Evolutionary conservation across 2,888 invertebrate species (phyloP).

Genomic region (Archips crataeganus): DNA sequence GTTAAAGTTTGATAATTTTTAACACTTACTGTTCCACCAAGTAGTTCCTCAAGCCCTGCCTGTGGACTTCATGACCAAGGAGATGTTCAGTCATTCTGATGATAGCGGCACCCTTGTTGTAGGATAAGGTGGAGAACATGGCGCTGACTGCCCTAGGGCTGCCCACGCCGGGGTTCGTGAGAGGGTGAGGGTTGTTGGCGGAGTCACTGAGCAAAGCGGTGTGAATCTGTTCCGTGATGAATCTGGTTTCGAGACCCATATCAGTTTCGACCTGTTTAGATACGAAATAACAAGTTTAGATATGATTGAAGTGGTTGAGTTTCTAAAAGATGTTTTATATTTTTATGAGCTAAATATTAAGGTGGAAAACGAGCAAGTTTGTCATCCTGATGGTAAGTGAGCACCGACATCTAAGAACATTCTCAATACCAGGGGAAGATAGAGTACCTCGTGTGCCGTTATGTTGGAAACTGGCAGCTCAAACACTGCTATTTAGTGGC

Average conservation of each 20-base stretch:
- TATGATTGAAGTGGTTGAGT: background rate
- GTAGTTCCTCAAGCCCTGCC: conserved; percentile 84
- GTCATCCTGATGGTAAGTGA: too few relatives aligned
- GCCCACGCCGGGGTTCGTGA: conserved; percentile 84
- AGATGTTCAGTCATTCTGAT: conserved; percentile 90
- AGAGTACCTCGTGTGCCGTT: too few relatives aligned
- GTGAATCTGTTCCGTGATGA: conserved; percentile 90
- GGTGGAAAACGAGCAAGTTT: too few relatives aligned
- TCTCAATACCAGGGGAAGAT: too few relatives aligned
- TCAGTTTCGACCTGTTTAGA: conserved; percentile 83
- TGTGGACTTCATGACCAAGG: conserved; percentile 83
- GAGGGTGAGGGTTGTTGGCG: conserved; percentile 83
- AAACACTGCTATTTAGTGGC: too few relatives aligned
- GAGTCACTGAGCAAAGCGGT: conserved; percentile 87
- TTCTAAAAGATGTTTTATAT: too few relatives aligned
- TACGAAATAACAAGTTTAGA: background rate
- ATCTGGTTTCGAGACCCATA: conserved; percentile 89
- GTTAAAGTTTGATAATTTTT: background rate
- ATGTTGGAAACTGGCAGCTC: too few relatives aligned
- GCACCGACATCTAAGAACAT: too few relatives aligned
- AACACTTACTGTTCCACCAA: conserved; percentile 76
- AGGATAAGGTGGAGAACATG: conserved; percentile 89
- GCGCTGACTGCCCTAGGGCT: conserved; percentile 85
- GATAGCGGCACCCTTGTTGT: conserved; percentile 88
- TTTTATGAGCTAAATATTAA: too few relatives aligned